A percentile compares a stretch with the other conserved stretches of the same genome.
Evolutionary conservation across 92 coral and sea anemone genomes (phyloP).

Genomic region (Epizoanthus rinbou): DNA sequence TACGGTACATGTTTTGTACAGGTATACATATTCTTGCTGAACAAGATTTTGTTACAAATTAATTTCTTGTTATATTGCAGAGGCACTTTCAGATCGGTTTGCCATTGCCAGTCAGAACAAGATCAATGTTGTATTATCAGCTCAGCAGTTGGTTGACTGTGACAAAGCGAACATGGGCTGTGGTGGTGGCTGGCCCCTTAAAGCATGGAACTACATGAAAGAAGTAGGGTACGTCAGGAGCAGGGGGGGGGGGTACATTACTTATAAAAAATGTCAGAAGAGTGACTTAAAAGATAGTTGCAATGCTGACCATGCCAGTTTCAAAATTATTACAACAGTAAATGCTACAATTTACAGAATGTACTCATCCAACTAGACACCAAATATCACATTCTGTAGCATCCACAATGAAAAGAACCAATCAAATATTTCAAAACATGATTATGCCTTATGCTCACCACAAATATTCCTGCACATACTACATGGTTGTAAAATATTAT

Average conservation of each 20-base stretch:
- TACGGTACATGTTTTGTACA: no score
- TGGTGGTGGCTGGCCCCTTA: conserved; percentile 76
- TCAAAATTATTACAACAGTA: no score
- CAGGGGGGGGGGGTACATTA: neutral
- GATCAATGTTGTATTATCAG: conserved; percentile 72
- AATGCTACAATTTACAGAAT: no score
- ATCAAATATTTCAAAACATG: no score
- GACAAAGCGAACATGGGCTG: conserved; percentile 63
- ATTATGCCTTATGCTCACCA: no score
- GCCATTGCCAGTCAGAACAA: conserved; percentile 67
- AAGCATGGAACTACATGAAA: conserved; percentile 82
- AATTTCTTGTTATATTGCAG: conserved; percentile 43
- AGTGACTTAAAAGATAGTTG: no score
- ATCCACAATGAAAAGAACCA: no score
- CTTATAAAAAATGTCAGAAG: neutral
- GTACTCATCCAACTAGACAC: no score
- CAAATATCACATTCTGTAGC: no score
- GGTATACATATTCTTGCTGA: neutral
- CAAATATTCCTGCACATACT: no score
- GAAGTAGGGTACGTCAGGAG: conserved; percentile 61
- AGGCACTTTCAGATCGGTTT: conserved; percentile 79
- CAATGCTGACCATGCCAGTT: no score
- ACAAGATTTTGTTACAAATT: neutral
- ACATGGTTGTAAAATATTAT: no score
- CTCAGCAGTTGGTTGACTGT: conserved; percentile 87